Evolutionary conservation across 2,888 invertebrate species (phyloP).

Genomic region (Drosophila paramelanica): DNA sequence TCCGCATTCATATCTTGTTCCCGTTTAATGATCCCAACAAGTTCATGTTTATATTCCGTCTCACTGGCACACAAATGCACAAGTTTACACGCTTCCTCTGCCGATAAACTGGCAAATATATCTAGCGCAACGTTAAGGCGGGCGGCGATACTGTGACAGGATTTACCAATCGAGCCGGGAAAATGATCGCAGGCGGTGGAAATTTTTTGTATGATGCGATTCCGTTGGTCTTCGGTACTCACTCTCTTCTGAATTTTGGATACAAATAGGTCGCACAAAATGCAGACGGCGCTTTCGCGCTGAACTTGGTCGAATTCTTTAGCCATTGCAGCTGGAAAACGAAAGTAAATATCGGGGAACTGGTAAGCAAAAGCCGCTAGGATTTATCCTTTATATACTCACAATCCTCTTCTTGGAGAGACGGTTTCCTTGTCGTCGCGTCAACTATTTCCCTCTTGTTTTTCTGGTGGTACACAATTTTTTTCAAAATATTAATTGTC

Average conservation of each 20-base stretch:
- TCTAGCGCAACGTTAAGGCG: not conserved
- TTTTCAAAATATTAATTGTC: not conserved
- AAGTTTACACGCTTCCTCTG: not conserved
- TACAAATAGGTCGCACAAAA: not conserved
- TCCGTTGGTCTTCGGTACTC: not conserved
- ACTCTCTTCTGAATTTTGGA: not conserved
- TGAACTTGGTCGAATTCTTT: not conserved
- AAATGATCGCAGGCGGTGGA: not conserved
- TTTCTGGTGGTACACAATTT: not conserved
- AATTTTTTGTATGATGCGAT: not conserved
- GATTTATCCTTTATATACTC: not conserved
- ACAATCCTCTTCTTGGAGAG: not conserved
- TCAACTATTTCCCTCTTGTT: slow-evolving; percentile 3
- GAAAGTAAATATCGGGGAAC: not conserved
- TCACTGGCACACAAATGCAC: not conserved
- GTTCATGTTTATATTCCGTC: not conserved
- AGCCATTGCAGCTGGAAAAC: not conserved
- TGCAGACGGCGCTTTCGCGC: not conserved
- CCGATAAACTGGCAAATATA: not conserved
- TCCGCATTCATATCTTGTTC: not conserved
- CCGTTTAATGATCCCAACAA: not conserved
- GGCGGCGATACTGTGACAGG: not conserved
- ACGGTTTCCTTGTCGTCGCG: not conserved
- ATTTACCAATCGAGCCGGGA: not conserved
- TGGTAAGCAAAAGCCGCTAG: not conserved